Evolutionary conservation across 2,888 invertebrate genomes (phyloP).

Genomic region (Drosophila paramelanica): DNA sequence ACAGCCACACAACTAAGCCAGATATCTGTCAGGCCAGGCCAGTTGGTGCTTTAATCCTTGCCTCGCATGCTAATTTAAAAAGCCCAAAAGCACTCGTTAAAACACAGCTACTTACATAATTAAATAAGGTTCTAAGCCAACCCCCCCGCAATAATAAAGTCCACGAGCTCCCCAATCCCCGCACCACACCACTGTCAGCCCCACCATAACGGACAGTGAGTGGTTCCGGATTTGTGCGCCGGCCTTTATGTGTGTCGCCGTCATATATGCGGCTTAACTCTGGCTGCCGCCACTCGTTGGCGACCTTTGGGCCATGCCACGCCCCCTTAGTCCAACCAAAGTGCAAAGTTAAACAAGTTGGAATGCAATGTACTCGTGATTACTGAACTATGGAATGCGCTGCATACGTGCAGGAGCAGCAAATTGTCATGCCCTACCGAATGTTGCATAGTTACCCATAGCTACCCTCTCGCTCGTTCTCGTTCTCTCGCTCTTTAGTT

Average conservation of each 20-base stretch:
- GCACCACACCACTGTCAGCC: background rate
- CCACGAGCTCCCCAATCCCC: too few species aligned
- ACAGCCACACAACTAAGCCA: slow-evolving; percentile 8
- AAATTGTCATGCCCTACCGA: slow-evolving; percentile 45
- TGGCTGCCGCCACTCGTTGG: slow-evolving; percentile 28
- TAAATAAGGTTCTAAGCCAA: slow-evolving; percentile 37
- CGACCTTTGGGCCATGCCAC: slow-evolving; percentile 43
- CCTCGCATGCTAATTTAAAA: slow-evolving; percentile 65
- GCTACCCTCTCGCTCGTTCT: slow-evolving; percentile 9
- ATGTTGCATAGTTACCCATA: slow-evolving; percentile 22
- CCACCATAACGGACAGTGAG: slow-evolving; percentile 38
- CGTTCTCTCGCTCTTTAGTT: slow-evolving; percentile 3
- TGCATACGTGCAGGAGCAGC: slow-evolving; percentile 46
- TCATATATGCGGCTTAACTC: slow-evolving; percentile 29
- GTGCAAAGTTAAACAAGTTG: slow-evolving; percentile 62
- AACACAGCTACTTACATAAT: slow-evolving; percentile 58
- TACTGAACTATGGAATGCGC: slow-evolving; percentile 56
- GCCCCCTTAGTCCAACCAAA: slow-evolving; percentile 26
- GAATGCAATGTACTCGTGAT: slow-evolving; percentile 61
- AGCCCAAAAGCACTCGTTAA: slow-evolving; percentile 37
- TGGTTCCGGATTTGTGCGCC: slow-evolving; percentile 38
- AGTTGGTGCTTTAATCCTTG: slow-evolving; percentile 32
- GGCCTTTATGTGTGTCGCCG: slow-evolving; percentile 28
- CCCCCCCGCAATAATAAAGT: too few species aligned
- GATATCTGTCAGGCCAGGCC: slow-evolving; percentile 27